Percentiles rank a stretch among this genome's conserved stretches.
Evolutionary conservation across 2,113 vertebrate genomes (phyloP).

Genomic region (Copsychus sechellarum): DNA sequence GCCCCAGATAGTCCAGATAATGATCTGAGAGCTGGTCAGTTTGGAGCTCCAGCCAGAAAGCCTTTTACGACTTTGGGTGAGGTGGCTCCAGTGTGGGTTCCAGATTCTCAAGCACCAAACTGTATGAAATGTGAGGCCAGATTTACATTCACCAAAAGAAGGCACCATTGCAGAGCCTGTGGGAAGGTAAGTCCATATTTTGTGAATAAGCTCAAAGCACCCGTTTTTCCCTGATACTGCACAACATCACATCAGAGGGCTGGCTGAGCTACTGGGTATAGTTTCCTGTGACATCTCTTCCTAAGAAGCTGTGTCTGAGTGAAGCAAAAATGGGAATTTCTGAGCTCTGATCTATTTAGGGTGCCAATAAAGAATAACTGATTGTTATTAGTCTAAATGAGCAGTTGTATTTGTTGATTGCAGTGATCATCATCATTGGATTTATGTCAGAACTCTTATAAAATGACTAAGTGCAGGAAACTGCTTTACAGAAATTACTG

Average conservation of each 20-base stretch:
- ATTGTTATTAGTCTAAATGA: background rate
- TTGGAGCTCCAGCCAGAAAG: conserved; percentile 82
- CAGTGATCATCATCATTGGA: background rate
- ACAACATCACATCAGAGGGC: background rate
- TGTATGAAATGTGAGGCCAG: conserved; percentile 98
- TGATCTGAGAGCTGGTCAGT: conserved; percentile 91
- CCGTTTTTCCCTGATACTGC: background rate
- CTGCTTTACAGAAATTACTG: conserved; percentile 13
- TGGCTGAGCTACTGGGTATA: background rate
- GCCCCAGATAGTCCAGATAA: conserved; percentile 92
- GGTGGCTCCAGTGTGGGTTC: conserved; percentile 97
- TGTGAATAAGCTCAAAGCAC: background rate
- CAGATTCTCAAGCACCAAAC: conserved; percentile 95
- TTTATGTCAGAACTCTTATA: background rate
- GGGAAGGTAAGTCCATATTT: conserved; percentile 86
- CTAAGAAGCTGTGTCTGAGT: background rate
- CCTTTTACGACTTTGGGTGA: conserved; percentile 87
- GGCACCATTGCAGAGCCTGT: conserved; percentile 98
- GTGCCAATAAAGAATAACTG: background rate
- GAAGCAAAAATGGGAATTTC: background rate
- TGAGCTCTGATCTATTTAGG: background rate
- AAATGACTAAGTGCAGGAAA: background rate
- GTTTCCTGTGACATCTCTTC: background rate
- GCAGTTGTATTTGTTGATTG: background rate
- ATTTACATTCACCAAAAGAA: conserved; percentile 98